Base-by-base conservation (phyloP, 2,113 vertebrate genomes). In the Orientallactaga bullata region DNA sequence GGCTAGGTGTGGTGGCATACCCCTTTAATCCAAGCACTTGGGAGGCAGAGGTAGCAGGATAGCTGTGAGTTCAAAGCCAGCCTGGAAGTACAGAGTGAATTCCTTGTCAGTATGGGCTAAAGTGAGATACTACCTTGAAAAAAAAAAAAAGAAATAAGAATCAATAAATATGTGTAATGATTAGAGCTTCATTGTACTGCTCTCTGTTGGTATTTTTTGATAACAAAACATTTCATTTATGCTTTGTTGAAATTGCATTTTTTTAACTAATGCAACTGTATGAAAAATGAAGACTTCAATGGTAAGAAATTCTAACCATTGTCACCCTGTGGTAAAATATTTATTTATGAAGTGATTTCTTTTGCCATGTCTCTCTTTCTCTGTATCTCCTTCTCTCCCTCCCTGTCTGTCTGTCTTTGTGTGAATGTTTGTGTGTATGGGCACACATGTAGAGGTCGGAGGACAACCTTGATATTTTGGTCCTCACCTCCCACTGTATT, bases 151-250 rank as follows among this genome's bases (percentile, higher is more conserved):
- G 8, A 47, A 68, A 84, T 83, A 63, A 90, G n/a, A 77, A 18
- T 68, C 11, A 68, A 86, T n/a, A 90, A 85, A 88, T 51, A 65
- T 18, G 65, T 66, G 81, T 84, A 91, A 84, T 47, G 51, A 69
- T 92, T 85, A 78, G 79, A 35, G 90, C 73, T 93, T 96, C 61
- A 55, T 58, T 86, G 3, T 93, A 47, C 85, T 85, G 68, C 39
- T 28, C 86, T 92, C 86, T 94, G 73, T 95, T 89, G 78, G 81
- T 83, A 92, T 91, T 83, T 85, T 79, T 90, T 42, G 78, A 91
- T 94, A 93, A 88, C 93, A 94, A 95, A 85, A 42, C n/a, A 42
- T 85, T 90, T 84, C 68, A 66, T 79, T 88, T 93, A 63, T 35
- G 21, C 79, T 61, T 81, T 71, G 18, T 93, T 78, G 71, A 79